Conservation (phyloP, 2,888 invertebrate species). For the Sicus ferrugineus region DNA sequence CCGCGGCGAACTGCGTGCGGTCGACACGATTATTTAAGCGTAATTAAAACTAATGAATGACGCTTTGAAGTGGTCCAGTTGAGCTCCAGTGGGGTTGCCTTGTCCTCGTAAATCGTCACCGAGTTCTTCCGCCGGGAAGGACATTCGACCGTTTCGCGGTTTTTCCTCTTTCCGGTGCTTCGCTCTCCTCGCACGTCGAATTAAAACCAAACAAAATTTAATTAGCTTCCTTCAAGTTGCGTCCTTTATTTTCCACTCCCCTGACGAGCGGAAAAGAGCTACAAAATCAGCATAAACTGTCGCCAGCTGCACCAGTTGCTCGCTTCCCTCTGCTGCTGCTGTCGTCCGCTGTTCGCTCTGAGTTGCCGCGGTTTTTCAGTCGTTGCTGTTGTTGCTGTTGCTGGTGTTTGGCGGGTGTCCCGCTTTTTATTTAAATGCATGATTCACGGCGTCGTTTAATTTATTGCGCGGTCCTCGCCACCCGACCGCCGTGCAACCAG, state of each 20-base stretch:
- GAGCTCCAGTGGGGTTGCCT: too few species aligned
- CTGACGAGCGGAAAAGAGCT: neutral
- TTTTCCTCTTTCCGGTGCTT: neutral
- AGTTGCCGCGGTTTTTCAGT: neutral
- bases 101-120: neutral
- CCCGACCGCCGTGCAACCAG: neutral
- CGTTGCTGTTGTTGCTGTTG: neutral
- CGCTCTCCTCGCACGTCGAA: neutral
- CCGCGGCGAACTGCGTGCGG: neutral
- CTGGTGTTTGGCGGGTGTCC: slow-evolving; percentile 53
- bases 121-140: neutral
- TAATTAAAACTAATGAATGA: too few species aligned
- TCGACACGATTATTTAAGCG: too few species aligned
- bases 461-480: slow-evolving; percentile 46
- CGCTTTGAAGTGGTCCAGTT: too few species aligned
- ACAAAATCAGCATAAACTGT: too few species aligned
- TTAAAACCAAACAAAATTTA: slow-evolving; percentile 29
- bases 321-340: neutral
- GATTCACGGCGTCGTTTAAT: slow-evolving; percentile 56
- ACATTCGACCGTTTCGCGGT: neutral
- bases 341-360: neutral
- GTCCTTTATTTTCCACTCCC: neutral
- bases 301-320: too few species aligned
- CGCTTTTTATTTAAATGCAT: slow-evolving; percentile 60
- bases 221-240: slow-evolving; percentile 13